Evolutionary conservation across 2,113 vertebrate genomes (phyloP).

Genomic region (Callipepla californica): DNA sequence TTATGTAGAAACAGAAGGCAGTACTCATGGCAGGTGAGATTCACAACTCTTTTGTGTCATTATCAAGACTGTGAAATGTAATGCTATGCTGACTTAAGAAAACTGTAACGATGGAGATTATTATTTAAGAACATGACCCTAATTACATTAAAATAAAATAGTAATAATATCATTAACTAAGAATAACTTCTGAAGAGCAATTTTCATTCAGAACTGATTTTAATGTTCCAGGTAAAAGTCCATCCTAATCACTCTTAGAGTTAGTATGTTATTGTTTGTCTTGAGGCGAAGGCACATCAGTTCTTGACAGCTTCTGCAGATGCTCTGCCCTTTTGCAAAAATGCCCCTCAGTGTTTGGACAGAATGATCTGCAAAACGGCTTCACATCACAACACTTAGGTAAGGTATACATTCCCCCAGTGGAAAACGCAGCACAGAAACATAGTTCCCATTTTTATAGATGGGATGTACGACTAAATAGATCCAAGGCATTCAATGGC

Average conservation of each 20-base stretch:
- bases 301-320: conserved; percentile 42
- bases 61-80: conserved; percentile 20
- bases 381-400: conserved; percentile 1
- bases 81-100: conserved; percentile 43
- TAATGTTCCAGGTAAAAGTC: conserved; percentile 46
- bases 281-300: conserved; percentile 11
- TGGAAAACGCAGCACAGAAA: neutral
- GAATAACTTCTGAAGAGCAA: conserved; percentile 33
- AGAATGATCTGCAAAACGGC: neutral
- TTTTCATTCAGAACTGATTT: conserved; percentile 56
- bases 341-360: neutral
- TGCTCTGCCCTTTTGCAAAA: neutral
- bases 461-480: neutral
- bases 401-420: neutral
- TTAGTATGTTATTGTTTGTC: conserved; percentile 25
- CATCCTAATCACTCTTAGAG: conserved; percentile 36
- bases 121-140: conserved; percentile 56
- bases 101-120: conserved; percentile 48
- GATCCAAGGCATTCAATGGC: neutral
- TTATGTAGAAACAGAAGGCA: conserved; percentile 47
- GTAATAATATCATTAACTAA: conserved; percentile 32
- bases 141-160: conserved; percentile 69
- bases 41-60: conserved; percentile 8
- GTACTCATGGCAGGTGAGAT: neutral
- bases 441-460: neutral